Evolutionary conservation across 2,113 vertebrate species (phyloP).

Genomic region (Engystomops pustulosus): DNA sequence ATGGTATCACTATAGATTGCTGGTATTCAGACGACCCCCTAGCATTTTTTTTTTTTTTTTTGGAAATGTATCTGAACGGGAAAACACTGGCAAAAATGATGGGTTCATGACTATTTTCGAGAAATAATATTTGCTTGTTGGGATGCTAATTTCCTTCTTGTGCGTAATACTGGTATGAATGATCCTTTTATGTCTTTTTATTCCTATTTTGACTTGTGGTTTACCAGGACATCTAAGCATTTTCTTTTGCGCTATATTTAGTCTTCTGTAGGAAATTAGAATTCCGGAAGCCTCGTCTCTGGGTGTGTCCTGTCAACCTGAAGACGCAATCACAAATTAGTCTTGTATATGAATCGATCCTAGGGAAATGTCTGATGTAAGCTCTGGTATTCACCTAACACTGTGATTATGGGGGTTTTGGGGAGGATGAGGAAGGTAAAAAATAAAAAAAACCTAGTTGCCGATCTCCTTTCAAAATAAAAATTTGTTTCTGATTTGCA

Average conservation of each 20-base stretch:
- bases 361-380: neutral
- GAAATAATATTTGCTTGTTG: constrained; percentile 16
- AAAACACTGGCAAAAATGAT: neutral
- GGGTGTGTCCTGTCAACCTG: constrained; percentile 1
- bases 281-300: neutral
- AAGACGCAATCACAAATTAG: neutral
- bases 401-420: too few species aligned
- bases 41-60: neutral
- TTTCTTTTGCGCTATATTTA: constrained; percentile 16
- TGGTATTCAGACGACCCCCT: neutral
- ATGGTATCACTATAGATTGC: neutral
- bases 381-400: too few species aligned
- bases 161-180: constrained; percentile 13
- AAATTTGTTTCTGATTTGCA: too few species aligned
- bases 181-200: constrained; percentile 12
- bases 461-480: too few species aligned
- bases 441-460: too few species aligned
- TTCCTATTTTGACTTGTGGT: constrained; percentile 27
- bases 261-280: constrained; percentile 1
- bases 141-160: neutral
- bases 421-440: too few species aligned
- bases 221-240: constrained; percentile 8
- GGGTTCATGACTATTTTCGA: neutral
- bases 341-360: neutral
- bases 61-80: neutral